These are phyloP conservation scores for Numenius phaeopus DNA, from an alignment of 2,797 vertebrate species.

Conservation along the genomic window DNA sequence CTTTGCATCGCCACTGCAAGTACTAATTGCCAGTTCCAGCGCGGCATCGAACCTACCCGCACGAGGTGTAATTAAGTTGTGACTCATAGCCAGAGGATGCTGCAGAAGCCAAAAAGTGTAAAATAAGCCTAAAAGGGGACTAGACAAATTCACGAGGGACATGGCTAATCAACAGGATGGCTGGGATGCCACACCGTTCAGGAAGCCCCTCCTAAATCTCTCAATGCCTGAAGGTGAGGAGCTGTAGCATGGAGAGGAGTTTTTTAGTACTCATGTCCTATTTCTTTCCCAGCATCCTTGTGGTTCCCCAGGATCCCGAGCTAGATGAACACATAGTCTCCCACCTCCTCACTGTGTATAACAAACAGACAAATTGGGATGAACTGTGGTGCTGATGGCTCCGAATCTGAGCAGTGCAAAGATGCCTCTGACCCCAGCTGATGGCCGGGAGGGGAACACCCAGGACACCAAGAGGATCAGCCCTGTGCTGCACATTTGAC, in stretches of 20 bases:
- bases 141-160: neutral
- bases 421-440: neutral
- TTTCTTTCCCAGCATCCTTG: neutral
- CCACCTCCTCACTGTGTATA: neutral
- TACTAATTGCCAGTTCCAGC: conserved; percentile 34
- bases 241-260: neutral
- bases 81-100: conserved; percentile 51
- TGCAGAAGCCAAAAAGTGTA: conserved; percentile 8
- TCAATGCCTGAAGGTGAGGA: neutral
- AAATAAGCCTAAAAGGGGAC: neutral
- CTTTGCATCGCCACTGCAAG: neutral
- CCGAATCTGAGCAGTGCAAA: neutral
- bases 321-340: neutral
- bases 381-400: neutral
- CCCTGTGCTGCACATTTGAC: neutral
- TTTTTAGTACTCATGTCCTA: neutral
- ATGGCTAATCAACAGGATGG: neutral
- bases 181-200: neutral
- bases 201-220: neutral
- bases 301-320: neutral
- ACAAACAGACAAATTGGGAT: neutral
- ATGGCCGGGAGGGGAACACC: neutral
- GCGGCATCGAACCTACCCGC: neutral
- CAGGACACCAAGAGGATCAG: neutral
- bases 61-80: conserved; percentile 55